Evolutionary conservation across 2,888 invertebrate genomes (phyloP).

Genomic region (Hedychridium roseum): DNA sequence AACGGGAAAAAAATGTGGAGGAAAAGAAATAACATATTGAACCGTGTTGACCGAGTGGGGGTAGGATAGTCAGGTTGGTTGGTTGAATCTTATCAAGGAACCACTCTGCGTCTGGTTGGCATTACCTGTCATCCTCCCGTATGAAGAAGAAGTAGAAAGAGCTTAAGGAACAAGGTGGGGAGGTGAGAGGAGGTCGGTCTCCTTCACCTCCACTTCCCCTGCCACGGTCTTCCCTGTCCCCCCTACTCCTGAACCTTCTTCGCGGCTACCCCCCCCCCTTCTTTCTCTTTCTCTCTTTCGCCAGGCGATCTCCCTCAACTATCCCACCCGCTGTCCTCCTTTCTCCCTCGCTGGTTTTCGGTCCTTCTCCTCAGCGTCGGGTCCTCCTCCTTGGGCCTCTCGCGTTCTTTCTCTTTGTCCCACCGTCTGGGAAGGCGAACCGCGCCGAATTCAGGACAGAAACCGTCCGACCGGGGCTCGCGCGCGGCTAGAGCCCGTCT

Average conservation of each 20-base stretch:
- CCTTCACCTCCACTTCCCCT: conserved; percentile 8
- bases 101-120: no score
- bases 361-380: background rate
- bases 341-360: background rate
- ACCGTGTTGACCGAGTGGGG: no score
- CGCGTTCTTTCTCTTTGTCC: conserved; percentile 28
- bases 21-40: no score
- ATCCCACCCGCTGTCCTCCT: conserved; percentile 9
- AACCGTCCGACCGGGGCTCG: conserved; percentile 35
- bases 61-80: no score
- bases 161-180: conserved; percentile 19
- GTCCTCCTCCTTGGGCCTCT: conserved; percentile 11
- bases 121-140: no score
- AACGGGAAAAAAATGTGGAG: conserved; percentile 3
- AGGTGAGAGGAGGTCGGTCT: conserved; percentile 19
- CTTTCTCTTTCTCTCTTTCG: conserved; percentile 1
- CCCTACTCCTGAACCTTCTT: background rate
- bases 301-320: no score
- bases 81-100: no score
- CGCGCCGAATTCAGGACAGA: conserved; percentile 51
- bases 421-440: conserved; percentile 8
- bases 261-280: conserved; percentile 2
- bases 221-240: background rate
- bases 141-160: no score
- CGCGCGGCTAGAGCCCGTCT: conserved; percentile 30